These are phyloP conservation scores for Xerus inauris DNA, from an alignment of 2,113 vertebrate genomes.

Conservation along the genomic window DNA sequence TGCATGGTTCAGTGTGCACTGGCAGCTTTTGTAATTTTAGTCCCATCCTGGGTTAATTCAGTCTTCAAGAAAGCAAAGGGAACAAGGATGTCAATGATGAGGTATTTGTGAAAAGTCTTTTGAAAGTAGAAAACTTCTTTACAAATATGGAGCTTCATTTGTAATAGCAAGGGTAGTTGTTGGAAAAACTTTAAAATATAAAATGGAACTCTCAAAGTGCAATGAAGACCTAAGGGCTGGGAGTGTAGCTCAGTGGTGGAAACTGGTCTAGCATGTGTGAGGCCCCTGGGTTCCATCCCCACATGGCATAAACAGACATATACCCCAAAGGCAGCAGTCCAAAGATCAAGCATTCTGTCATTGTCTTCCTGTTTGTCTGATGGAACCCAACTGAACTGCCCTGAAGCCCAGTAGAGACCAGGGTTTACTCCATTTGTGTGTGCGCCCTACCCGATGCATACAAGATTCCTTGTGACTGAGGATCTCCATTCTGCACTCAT, in stretches of 20 bases:
- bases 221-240: neutral
- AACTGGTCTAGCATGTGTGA: neutral
- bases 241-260: too few relatives aligned
- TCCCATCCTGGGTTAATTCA: neutral
- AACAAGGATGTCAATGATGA: neutral
- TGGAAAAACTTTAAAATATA: neutral
- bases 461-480: neutral
- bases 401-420: neutral
- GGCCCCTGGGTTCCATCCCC: neutral
- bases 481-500: rapidly evolving
- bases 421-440: rapidly evolving
- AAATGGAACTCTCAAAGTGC: neutral
- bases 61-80: neutral
- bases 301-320: neutral
- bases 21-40: neutral
- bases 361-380: neutral
- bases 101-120: neutral
- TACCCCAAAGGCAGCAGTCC: neutral
- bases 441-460: neutral
- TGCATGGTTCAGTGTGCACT: neutral
- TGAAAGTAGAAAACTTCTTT: neutral
- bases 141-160: neutral
- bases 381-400: neutral
- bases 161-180: neutral
- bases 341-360: rapidly evolving